Conservation (phyloP, 2,888 invertebrate genomes). For the Ectemnius cavifrons region DNA sequence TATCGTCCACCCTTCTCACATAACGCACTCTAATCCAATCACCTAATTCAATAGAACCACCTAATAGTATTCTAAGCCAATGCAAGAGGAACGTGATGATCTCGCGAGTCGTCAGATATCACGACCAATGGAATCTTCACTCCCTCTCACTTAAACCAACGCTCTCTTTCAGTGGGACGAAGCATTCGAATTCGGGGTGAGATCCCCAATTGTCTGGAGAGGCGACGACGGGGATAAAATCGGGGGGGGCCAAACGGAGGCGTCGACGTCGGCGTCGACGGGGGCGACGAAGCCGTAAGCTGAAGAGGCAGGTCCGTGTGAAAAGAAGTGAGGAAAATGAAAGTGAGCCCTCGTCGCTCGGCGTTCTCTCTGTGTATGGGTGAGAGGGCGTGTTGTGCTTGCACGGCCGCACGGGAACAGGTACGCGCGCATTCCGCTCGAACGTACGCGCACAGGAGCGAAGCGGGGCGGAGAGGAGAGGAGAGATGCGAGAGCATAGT, state of each 20-base stretch:
- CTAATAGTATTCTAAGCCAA: too few species aligned
- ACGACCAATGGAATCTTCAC: too few species aligned
- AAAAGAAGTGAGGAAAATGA: constrained; percentile 34
- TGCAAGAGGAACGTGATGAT: too few species aligned
- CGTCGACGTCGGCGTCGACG: constrained; percentile 4
- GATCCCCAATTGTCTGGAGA: constrained; percentile 21
- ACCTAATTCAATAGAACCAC: too few species aligned
- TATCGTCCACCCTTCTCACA: neutral
- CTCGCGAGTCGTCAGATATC: too few species aligned
- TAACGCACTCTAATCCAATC: too few species aligned
- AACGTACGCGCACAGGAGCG: neutral
- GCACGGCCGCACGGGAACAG: neutral
- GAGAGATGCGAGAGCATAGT: constrained; percentile 7
- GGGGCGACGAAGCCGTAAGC: constrained; percentile 55
- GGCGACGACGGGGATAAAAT: too few species aligned
- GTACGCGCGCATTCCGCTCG: neutral
- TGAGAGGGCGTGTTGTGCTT: constrained; percentile 11
- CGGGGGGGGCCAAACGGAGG: constrained; percentile 19
- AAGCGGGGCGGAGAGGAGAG: neutral
- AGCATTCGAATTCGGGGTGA: too few species aligned
- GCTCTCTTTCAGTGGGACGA: too few species aligned
- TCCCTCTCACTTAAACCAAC: too few species aligned
- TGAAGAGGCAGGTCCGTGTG: constrained; percentile 37
- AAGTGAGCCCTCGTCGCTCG: neutral
- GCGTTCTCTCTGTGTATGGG: neutral